phyloP scores from a whole-genome alignment of 2,797 vertebrate species.

The Chrysolophus pictus region DNA sequence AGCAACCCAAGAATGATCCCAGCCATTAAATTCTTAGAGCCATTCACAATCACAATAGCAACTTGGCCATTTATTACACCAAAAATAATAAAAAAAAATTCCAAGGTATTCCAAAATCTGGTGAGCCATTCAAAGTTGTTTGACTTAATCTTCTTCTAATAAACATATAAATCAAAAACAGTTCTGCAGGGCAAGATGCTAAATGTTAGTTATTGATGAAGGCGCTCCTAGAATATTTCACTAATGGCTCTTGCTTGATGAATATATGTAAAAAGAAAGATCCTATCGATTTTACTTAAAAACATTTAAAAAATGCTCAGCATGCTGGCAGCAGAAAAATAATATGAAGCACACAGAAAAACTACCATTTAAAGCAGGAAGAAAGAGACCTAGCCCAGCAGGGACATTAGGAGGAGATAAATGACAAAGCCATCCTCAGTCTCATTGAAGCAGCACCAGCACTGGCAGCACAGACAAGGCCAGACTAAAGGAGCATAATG shows the following conservation, averaged over 20 bases:
- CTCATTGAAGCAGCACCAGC: neutral
- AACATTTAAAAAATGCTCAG: neutral
- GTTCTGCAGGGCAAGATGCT: neutral
- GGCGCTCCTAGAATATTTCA: neutral
- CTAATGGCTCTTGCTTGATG: neutral
- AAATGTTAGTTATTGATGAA: constrained; percentile 23
- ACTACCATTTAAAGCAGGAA: neutral
- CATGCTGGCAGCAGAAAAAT: neutral
- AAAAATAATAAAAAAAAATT: neutral
- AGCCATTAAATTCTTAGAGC: neutral
- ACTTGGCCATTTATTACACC: neutral
- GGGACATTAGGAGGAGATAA: neutral
- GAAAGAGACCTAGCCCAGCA: neutral
- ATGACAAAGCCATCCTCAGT: neutral
- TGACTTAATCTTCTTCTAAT: neutral
- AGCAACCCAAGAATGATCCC: neutral
- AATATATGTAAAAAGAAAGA: neutral
- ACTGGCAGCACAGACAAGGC: neutral
- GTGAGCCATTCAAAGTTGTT: neutral
- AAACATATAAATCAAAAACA: neutral
- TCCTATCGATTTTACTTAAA: constrained; percentile 11
- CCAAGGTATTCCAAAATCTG: neutral
- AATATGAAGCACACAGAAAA: neutral
- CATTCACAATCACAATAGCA: neutral
- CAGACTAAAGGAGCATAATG: rapidly evolving